phyloP scores from a whole-genome alignment of 2,888 invertebrate genomes.

The Cordilura impudica region DNA sequence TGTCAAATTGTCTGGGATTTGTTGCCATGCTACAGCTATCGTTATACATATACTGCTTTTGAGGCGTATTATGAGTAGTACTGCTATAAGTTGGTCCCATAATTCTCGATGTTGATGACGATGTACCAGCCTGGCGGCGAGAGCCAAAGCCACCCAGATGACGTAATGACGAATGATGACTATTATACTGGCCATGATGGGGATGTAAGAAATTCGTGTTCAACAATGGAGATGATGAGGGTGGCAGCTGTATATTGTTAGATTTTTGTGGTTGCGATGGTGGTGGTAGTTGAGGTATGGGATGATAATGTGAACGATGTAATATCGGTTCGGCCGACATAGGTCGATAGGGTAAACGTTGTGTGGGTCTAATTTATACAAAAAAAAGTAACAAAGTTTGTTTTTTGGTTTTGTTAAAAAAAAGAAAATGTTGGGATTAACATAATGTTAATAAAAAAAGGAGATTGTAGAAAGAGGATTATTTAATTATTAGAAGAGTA shows the following conservation, averaged over 20 bases:
- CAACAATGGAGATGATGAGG: slow-evolving; percentile 27
- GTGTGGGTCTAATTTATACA: slow-evolving; percentile 73
- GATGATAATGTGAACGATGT: slow-evolving; percentile 74
- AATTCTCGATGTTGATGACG: slow-evolving; percentile 58
- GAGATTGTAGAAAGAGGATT: not conserved
- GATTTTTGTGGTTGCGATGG: slow-evolving; percentile 17
- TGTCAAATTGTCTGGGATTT: slow-evolving; percentile 66
- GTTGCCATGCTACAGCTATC: slow-evolving; percentile 59
- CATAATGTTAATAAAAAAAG: not conserved
- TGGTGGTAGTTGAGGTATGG: slow-evolving; percentile 56
- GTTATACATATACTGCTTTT: slow-evolving; percentile 55
- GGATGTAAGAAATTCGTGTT: slow-evolving; percentile 59
- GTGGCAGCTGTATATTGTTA: not conserved
- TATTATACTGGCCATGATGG: slow-evolving; percentile 57
- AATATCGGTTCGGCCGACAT: slow-evolving; percentile 78
- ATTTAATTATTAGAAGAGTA: slow-evolving; percentile 70
- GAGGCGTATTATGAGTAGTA: slow-evolving; percentile 61
- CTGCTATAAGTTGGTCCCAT: slow-evolving; percentile 61
- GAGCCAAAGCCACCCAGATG: slow-evolving; percentile 75
- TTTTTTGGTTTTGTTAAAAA: slow-evolving; percentile 7
- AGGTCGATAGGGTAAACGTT: slow-evolving; percentile 77
- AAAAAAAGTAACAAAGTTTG: slow-evolving; percentile 37
- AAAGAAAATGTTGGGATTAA: slow-evolving; percentile 3
- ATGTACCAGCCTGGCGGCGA: slow-evolving; percentile 31
- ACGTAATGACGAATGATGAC: slow-evolving; percentile 75